Base-by-base conservation (phyloP, 2,797 vertebrate genomes). In the Danio kyathit region DNA sequence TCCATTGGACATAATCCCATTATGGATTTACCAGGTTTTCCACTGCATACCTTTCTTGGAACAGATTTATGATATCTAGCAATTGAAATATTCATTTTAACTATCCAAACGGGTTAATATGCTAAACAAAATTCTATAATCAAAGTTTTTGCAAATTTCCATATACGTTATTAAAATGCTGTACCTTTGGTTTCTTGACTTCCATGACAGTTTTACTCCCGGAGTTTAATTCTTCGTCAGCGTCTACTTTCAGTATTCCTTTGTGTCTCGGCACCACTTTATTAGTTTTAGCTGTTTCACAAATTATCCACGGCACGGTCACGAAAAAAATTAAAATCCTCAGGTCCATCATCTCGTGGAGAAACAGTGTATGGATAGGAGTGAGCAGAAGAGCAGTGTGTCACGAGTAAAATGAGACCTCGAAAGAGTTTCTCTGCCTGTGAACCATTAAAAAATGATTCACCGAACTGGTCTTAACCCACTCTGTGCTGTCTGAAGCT, bases 251-350 rank as follows among this genome's bases (percentile, higher is more conserved):
- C 59, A 44, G 5, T 70, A 88, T 88, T 0, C 70, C 75, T 83
- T 84, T 90, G 69, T 88, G 79, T 83, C 76, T 41, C 63, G 72
- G 48, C 19, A 76, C 64, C 14, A 59, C 54, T 70, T 85, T 82
- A 87, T 84, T 80, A 57, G 81, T 65, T 70, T 84, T 85, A 54
- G 82, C 89, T 85, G 95, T 91, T 90, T 92, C 95, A 87, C 93
- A 89, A 76, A 94, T 87, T 73, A 92, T 92, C 91, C 92, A 92
- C 66, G 93, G 93, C 73, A 95, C 80, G 66, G 91, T 87, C 66
- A 92, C 88, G 85, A 71, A 71, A 51, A 86, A 78, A 21, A 86
- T 52, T 13, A 87, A 89, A 86, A 88, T 88, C 86, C 83, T 88
- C 43, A 86, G 80, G 56, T 87, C 84, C 85, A 85, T 88, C 86